Evolutionary conservation across 2,113 vertebrate species (phyloP).

Genomic region (Cyprichromis sp.): DNA sequence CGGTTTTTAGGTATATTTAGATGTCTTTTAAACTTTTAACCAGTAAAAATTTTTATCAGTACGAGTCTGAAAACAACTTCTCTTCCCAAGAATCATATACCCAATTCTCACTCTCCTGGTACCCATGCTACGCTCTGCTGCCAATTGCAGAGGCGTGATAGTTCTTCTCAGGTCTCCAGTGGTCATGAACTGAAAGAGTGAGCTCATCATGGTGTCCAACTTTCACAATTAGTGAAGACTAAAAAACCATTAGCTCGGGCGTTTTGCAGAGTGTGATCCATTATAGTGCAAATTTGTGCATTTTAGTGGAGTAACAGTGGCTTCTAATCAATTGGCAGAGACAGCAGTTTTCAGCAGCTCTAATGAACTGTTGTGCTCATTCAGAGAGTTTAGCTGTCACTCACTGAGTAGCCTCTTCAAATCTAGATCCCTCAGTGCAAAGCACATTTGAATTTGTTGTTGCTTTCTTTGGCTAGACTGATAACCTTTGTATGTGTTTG

Average conservation of each 20-base stretch:
- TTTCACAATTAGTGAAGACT: constrained; percentile 24
- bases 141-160: background rate
- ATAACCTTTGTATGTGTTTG: constrained; percentile 1
- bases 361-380: constrained; percentile 21
- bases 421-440: background rate
- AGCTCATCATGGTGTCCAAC: constrained; percentile 35
- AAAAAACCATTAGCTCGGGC: constrained; percentile 42
- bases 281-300: constrained; percentile 1
- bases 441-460: background rate
- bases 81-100: background rate
- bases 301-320: background rate
- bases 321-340: constrained; percentile 25
- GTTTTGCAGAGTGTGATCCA: background rate
- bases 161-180: constrained; percentile 15
- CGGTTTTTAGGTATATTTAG: background rate
- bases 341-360: background rate
- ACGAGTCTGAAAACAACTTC: background rate
- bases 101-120: background rate
- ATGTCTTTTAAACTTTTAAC: background rate
- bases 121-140: background rate
- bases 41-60: accelerated
- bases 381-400: constrained; percentile 26
- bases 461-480: background rate
- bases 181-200: constrained; percentile 37
- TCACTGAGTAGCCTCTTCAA: constrained; percentile 9